phyloP scores from a whole-genome alignment of 2,888 invertebrate genomes.

The Napeogenes sylphis region DNA sequence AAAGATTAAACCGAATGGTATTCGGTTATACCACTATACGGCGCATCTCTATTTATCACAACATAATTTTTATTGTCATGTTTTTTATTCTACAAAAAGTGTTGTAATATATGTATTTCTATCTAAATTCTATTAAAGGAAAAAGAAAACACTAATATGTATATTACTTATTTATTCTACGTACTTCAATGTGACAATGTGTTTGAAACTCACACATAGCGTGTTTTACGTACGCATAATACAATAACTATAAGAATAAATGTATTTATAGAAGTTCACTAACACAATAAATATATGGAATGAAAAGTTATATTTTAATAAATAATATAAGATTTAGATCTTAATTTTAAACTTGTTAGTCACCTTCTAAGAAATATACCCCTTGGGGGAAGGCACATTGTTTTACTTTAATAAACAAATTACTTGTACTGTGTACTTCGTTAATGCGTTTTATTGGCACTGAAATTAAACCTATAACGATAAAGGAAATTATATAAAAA shows the following conservation, averaged over 20 bases:
- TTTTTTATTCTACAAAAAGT: too few relatives aligned
- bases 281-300: slow-evolving; percentile 64
- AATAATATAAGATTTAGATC: slow-evolving; percentile 47
- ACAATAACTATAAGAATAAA: slow-evolving; percentile 57
- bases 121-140: neutral
- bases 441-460: slow-evolving; percentile 35
- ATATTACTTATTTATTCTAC: slow-evolving; percentile 57
- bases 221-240: slow-evolving; percentile 53
- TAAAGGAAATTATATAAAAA: slow-evolving; percentile 16
- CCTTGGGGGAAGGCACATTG: slow-evolving; percentile 56
- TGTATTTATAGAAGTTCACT: slow-evolving; percentile 51
- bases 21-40: too few relatives aligned
- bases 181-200: slow-evolving; percentile 59
- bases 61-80: too few relatives aligned
- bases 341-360: slow-evolving; percentile 42
- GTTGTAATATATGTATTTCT: neutral
- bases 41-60: too few relatives aligned
- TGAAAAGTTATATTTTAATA: slow-evolving; percentile 49
- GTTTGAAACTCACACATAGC: slow-evolving; percentile 63
- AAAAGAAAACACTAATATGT: slow-evolving; percentile 28
- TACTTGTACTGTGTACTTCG: slow-evolving; percentile 8
- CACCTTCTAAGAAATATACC: slow-evolving; percentile 41
- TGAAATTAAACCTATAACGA: slow-evolving; percentile 40
- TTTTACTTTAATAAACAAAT: slow-evolving; percentile 25
- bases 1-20: too few relatives aligned